phyloP scores from a whole-genome alignment of 2,797 vertebrate species.

The Anguilla pacifica region DNA sequence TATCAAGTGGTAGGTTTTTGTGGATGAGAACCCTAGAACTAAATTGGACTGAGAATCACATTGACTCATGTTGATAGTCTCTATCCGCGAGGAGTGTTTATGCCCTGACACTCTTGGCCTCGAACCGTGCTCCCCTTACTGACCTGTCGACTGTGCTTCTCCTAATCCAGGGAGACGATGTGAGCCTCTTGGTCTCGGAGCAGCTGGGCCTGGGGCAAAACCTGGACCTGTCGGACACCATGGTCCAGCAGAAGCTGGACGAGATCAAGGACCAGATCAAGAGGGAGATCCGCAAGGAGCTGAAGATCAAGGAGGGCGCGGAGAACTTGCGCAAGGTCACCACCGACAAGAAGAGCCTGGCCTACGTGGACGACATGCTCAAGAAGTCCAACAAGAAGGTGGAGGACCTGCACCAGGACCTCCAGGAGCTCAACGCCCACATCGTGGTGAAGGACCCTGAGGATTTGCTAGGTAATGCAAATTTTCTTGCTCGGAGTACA shows the following conservation, averaged over 20 bases:
- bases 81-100: not conserved
- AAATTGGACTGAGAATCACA: too few species aligned
- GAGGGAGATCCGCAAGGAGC: constrained; percentile 97
- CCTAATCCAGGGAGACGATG: constrained; percentile 76
- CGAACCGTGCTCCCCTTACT: not conserved
- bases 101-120: not conserved
- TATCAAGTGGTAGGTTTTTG: too few species aligned
- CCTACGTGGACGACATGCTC: constrained; percentile 98
- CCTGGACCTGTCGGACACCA: constrained; percentile 90
- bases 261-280: constrained; percentile 98
- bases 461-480: constrained; percentile 84
- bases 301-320: constrained; percentile 98
- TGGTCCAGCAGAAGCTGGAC: constrained; percentile 97
- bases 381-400: constrained; percentile 99
- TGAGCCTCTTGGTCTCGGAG: constrained; percentile 85
- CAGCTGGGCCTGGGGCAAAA: constrained; percentile 85
- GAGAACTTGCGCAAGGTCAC: constrained; percentile 98
- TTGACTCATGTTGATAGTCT: not conserved
- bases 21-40: too few species aligned
- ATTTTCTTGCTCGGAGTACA: not conserved
- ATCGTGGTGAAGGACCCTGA: constrained; percentile 97
- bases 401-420: constrained; percentile 94
- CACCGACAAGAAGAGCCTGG: constrained; percentile 98
- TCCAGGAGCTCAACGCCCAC: constrained; percentile 96
- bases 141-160: constrained; percentile 42